phyloP scores from a whole-genome alignment of 2,888 invertebrate species.

The Tyria jacobaeae region DNA sequence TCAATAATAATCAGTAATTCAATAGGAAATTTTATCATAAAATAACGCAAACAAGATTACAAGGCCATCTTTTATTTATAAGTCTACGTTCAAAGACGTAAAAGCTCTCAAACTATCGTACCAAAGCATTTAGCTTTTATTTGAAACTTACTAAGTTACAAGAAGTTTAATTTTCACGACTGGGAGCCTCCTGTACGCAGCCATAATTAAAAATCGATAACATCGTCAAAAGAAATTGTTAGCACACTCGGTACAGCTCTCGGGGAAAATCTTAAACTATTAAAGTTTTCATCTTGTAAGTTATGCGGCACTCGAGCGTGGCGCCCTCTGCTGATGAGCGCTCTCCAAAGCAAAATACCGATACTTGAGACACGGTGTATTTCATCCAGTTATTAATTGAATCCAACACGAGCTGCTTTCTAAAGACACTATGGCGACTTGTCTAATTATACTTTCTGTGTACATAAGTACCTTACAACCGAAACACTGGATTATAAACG shows the following conservation, averaged over 20 bases:
- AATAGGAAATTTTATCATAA: neutral
- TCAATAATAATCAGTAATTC: too few relatives aligned
- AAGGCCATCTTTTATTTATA: neutral
- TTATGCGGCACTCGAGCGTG: slow-evolving; percentile 46
- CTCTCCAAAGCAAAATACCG: slow-evolving; percentile 11
- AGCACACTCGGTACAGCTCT: slow-evolving; percentile 28
- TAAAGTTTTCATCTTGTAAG: slow-evolving; percentile 50
- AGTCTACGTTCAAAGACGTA: neutral
- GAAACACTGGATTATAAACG: too few relatives aligned
- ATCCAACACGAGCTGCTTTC: neutral
- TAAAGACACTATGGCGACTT: neutral
- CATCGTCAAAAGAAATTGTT: slow-evolving; percentile 49
- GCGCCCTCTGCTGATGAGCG: slow-evolving; percentile 26
- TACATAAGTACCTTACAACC: too few relatives aligned
- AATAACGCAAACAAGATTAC: neutral
- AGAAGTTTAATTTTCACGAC: slow-evolving; percentile 34
- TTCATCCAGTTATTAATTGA: neutral
- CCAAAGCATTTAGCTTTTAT: slow-evolving; percentile 16
- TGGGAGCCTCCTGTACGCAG: slow-evolving; percentile 27
- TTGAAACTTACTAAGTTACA: slow-evolving; percentile 22
- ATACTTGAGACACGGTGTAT: slow-evolving; percentile 4
- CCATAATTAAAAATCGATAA: slow-evolving; percentile 72
- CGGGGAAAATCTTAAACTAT: slow-evolving; percentile 53
- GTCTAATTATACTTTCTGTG: neutral
- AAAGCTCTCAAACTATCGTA: slow-evolving; percentile 7